These are phyloP conservation scores for Aptenodytes patagonicus DNA, from an alignment of 2,113 vertebrate genomes.

Conservation along the genomic window DNA sequence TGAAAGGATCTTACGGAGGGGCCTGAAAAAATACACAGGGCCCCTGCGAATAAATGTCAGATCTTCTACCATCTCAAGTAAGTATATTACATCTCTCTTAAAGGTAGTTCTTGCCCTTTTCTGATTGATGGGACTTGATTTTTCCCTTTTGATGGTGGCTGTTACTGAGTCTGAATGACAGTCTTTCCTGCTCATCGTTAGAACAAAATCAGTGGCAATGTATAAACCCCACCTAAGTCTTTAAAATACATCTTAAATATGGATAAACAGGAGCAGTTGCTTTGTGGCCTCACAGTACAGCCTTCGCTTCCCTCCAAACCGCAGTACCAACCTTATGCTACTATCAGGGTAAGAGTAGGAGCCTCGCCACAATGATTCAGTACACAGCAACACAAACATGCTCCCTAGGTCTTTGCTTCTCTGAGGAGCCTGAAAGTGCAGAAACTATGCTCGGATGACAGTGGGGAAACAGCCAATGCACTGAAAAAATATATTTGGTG, in stretches of 20 bases:
- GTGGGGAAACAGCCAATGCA: neutral
- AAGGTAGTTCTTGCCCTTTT: neutral
- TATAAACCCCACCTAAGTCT: neutral
- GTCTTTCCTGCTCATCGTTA: neutral
- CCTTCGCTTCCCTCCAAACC: neutral
- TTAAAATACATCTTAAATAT: neutral
- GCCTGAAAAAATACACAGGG: conserved; percentile 54
- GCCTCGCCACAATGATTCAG: neutral
- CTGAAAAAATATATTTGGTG: neutral
- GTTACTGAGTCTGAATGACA: neutral
- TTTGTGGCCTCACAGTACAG: neutral
- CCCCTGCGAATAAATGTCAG: conserved; percentile 54
- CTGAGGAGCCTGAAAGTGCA: neutral
- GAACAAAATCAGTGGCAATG: neutral
- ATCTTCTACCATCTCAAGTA: conserved; percentile 69
- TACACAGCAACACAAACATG: neutral
- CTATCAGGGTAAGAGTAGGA: neutral
- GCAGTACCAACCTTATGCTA: neutral
- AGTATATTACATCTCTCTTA: conserved; percentile 2
- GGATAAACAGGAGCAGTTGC: neutral
- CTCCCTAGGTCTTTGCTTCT: neutral
- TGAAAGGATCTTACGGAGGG: conserved; percentile 47
- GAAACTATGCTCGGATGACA: neutral
- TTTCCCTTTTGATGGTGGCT: neutral
- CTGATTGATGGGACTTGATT: neutral